These are phyloP conservation scores for Beaufortia kweichowensis DNA, from an alignment of 2,113 vertebrate species.

Conservation along the genomic window DNA sequence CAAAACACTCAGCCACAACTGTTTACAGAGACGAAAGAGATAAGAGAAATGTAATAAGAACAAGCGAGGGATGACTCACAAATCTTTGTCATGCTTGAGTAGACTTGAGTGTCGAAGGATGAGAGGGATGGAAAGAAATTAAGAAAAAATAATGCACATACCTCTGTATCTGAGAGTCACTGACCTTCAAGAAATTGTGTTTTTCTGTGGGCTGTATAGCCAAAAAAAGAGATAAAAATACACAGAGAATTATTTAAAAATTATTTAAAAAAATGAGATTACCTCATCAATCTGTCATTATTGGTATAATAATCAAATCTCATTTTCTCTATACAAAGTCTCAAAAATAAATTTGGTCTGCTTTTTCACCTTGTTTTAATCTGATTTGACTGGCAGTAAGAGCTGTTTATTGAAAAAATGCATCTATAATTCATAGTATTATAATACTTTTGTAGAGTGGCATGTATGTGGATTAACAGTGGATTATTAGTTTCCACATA, in stretches of 20 bases:
- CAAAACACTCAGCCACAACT: background rate
- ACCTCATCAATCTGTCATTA: background rate
- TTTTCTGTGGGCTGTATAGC: background rate
- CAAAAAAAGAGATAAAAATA: background rate
- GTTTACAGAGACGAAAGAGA: background rate
- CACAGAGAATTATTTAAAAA: background rate
- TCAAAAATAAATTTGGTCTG: background rate
- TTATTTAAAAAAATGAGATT: background rate
- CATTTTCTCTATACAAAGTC: background rate
- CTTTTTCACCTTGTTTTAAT: background rate
- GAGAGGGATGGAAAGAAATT: background rate
- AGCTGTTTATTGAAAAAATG: background rate
- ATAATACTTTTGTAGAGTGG: background rate
- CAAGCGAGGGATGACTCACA: background rate
- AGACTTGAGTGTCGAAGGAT: background rate
- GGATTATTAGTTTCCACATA: background rate
- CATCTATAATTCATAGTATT: background rate
- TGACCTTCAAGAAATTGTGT: conserved; percentile 3
- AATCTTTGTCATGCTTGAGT: background rate
- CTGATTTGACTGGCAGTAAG: background rate
- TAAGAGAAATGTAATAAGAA: background rate
- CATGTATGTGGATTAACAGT: background rate
- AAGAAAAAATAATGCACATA: background rate
- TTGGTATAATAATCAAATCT: background rate
- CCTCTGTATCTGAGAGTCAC: background rate